Conservation (phyloP, 2,888 invertebrate species). For the Pristionchus arcanus region DNA sequence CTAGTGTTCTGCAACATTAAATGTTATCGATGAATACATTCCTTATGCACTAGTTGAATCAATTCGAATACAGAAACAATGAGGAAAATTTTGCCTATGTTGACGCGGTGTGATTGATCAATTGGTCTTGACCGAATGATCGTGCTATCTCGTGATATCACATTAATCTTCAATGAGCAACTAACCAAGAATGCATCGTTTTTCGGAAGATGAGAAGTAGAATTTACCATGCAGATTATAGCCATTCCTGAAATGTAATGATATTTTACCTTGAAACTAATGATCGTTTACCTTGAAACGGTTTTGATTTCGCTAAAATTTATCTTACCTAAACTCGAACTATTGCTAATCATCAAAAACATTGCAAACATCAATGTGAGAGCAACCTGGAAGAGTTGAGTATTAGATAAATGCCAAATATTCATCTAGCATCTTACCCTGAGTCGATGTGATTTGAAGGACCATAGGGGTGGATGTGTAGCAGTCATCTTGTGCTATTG, state of each 20-base stretch:
- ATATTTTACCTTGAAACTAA: neutral
- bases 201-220: neutral
- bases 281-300: neutral
- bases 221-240: neutral
- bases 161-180: neutral
- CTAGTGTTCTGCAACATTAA: neutral
- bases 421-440: neutral
- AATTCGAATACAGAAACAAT: too few relatives aligned
- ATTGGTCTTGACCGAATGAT: too few relatives aligned
- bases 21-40: too few relatives aligned
- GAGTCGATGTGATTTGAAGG: constrained; percentile 30
- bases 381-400: neutral
- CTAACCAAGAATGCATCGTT: neutral
- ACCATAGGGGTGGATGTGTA: constrained; percentile 6
- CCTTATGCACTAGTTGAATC: too few relatives aligned
- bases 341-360: constrained; percentile 5
- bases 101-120: too few relatives aligned
- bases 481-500: neutral
- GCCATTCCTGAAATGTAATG: neutral
- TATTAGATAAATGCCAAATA: neutral
- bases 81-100: too few relatives aligned
- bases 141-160: too few relatives aligned
- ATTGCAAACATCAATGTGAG: constrained; percentile 33
- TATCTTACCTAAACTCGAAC: neutral
- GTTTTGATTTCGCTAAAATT: neutral